These are phyloP conservation scores for Linyphia triangularis DNA, from an alignment of 2,888 invertebrate species.

Conservation along the genomic window DNA sequence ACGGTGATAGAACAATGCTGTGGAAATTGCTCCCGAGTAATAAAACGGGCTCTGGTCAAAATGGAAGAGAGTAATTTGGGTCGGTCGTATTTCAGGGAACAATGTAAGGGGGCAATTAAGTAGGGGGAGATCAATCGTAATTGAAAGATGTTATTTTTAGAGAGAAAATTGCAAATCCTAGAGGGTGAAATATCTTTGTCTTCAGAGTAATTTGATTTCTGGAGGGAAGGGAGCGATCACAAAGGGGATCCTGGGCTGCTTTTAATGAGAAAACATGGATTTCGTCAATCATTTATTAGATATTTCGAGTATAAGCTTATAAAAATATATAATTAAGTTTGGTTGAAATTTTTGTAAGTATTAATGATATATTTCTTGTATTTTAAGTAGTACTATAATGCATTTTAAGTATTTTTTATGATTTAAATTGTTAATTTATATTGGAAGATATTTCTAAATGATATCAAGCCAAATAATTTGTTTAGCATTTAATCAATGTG, in stretches of 20 bases:
- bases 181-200: constrained; percentile 6
- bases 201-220: neutral
- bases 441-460: too few relatives aligned
- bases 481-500: too few relatives aligned
- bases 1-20: constrained; percentile 42
- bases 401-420: too few relatives aligned
- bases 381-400: too few relatives aligned
- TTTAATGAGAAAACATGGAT: neutral
- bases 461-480: too few relatives aligned
- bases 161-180: constrained; percentile 1
- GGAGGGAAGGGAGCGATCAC: neutral
- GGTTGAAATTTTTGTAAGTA: too few relatives aligned
- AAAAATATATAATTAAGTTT: too few relatives aligned
- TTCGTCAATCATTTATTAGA: neutral
- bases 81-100: constrained; percentile 41
- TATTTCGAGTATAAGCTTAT: too few relatives aligned
- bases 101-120: constrained; percentile 56
- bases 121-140: constrained; percentile 53
- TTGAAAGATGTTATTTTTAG: constrained; percentile 45
- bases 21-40: constrained; percentile 49
- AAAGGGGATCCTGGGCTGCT: neutral
- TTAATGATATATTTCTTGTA: too few relatives aligned
- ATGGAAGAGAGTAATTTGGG: constrained; percentile 65
- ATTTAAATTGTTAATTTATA: too few relatives aligned
- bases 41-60: constrained; percentile 41